phyloP scores from a whole-genome alignment of 2,113 vertebrate genomes.

The Rafetus swinhoei region DNA sequence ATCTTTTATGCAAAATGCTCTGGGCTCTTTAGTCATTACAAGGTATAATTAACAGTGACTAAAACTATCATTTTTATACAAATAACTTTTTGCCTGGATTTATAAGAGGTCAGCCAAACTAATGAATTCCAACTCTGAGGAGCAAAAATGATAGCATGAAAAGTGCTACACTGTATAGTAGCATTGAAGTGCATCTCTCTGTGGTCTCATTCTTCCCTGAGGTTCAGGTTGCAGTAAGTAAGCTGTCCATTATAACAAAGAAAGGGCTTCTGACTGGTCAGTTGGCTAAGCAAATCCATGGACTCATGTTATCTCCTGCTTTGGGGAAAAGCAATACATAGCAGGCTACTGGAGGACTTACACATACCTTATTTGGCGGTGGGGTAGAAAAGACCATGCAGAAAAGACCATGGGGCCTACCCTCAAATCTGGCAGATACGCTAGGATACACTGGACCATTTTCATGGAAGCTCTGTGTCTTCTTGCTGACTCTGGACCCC shows the following conservation, averaged over 20 bases:
- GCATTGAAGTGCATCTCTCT: neutral
- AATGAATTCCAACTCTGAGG: neutral
- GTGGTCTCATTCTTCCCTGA: neutral
- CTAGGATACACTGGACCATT: neutral
- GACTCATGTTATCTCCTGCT: neutral
- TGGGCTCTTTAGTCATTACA: constrained; percentile 22
- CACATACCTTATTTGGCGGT: neutral
- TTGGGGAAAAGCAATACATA: neutral
- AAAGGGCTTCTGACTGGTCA: neutral
- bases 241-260: neutral
- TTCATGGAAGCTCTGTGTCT: neutral
- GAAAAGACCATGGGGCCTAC: neutral
- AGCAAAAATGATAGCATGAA: constrained; percentile 11
- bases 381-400: accelerated
- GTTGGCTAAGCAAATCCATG: neutral
- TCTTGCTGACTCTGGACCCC: neutral
- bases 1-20: constrained; percentile 33
- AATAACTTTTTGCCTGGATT: constrained; percentile 52
- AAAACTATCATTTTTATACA: constrained; percentile 42
- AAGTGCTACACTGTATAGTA: neutral
- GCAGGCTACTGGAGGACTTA: neutral
- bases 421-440: neutral
- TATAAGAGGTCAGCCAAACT: constrained; percentile 28
- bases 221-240: neutral
- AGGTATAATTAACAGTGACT: constrained; percentile 47